A percentile compares a stretch with the other conserved stretches of the same genome.
These are phyloP conservation scores for Cydia pomonella DNA, from an alignment of 1,140 invertebrate species.

Conservation along the genomic window DNA sequence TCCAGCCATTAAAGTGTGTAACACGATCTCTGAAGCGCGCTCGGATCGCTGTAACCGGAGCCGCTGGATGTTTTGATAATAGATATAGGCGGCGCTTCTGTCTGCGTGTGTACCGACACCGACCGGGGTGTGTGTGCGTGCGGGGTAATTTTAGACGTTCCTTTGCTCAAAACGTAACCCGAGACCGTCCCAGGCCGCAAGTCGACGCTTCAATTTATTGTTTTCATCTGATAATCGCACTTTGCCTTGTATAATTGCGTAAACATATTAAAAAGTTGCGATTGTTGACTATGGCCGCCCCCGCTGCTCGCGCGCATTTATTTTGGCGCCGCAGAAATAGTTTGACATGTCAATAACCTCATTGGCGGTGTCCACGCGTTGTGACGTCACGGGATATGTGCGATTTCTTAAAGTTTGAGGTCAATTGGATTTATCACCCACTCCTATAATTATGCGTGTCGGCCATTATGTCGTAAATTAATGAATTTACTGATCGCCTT, in stretches of 20 bases:
- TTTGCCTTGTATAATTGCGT: conserved; percentile 52
- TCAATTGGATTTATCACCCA: conserved; percentile 68
- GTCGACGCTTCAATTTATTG: conserved; percentile 77
- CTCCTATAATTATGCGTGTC: conserved; percentile 59
- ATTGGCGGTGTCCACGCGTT: conserved; percentile 69
- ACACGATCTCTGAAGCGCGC: conserved; percentile 78
- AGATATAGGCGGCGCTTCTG: conserved; percentile 72
- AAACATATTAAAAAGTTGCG: conserved; percentile 33
- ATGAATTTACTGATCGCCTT: conserved; percentile 40
- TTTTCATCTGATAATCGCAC: conserved; percentile 75
- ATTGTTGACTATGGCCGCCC: conserved; percentile 41
- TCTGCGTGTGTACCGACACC: conserved; percentile 64
- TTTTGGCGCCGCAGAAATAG: conserved; percentile 77
- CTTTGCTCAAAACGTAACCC: conserved; percentile 79
- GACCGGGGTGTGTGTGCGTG: conserved; percentile 61
- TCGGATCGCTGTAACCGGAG: conserved; percentile 79
- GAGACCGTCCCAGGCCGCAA: conserved; percentile 76
- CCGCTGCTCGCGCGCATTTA: conserved; percentile 65
- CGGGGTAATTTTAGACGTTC: conserved; percentile 80
- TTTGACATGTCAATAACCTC: conserved; percentile 79
- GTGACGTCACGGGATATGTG: conserved; percentile 67
- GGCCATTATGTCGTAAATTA: conserved; percentile 33
- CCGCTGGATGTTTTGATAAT: conserved; percentile 80
- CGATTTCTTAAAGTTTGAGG: conserved; percentile 67
- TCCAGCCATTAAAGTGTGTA: conserved; percentile 81